These are phyloP conservation scores for Whitmania pigra DNA, from an alignment of 1,140 invertebrate species.

Conservation along the genomic window DNA sequence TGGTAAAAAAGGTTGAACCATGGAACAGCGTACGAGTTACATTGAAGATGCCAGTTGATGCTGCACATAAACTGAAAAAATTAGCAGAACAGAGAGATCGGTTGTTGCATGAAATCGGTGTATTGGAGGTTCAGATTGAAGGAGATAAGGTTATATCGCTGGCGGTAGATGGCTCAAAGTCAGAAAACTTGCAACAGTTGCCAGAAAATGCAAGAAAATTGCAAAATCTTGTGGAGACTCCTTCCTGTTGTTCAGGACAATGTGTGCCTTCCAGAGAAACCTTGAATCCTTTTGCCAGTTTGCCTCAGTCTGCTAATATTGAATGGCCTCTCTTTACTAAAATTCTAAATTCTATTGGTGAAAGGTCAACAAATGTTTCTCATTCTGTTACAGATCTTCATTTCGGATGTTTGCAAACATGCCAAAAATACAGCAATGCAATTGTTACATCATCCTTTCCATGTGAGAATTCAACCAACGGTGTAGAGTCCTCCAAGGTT, in stretches of 20 bases:
- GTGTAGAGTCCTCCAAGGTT: neutral
- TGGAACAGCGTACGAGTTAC: conserved; percentile 95
- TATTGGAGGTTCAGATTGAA: conserved; percentile 87
- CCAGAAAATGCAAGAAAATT: too few species aligned
- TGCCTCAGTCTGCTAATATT: conserved; percentile 9
- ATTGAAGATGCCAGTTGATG: conserved; percentile 85
- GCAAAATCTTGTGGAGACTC: too few species aligned
- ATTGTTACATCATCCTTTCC: neutral
- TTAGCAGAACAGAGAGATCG: conserved; percentile 75
- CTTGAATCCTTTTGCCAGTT: neutral
- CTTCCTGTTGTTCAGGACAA: conserved; percentile 6
- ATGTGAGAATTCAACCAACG: neutral
- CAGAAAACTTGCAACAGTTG: neutral
- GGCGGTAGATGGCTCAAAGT: conserved; percentile 59
- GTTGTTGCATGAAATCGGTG: conserved; percentile 73
- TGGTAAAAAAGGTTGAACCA: conserved; percentile 76
- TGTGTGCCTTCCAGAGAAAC: conserved; percentile 5
- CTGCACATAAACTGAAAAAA: conserved; percentile 71
- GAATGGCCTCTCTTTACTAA: neutral
- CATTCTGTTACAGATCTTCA: too few species aligned
- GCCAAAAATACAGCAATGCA: too few species aligned
- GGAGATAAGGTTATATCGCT: conserved; percentile 82
- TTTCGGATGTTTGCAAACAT: too few species aligned
- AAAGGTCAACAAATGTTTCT: too few species aligned
- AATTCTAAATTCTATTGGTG: too few species aligned